Percentiles rank a stretch among this genome's conserved stretches.
These are phyloP conservation scores for Manduca sexta DNA, from an alignment of 1,140 invertebrate species.

Conservation along the genomic window DNA sequence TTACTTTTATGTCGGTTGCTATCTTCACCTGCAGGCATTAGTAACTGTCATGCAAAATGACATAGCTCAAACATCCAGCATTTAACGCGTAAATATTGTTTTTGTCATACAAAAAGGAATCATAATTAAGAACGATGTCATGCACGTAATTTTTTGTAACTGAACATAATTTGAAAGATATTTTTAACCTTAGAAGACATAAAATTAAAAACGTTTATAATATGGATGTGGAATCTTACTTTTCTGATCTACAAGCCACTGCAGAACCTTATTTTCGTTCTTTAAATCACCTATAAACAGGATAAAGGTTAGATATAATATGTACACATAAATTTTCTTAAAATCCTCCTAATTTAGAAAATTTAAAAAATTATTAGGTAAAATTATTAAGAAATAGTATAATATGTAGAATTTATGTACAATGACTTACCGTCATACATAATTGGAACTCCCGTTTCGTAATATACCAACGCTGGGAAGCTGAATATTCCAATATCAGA, in stretches of 20 bases:
- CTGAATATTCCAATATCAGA: slow-evolving; percentile 93
- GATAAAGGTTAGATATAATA: slow-evolving; percentile 28
- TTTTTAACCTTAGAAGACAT: slow-evolving; percentile 35
- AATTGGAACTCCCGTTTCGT: slow-evolving; percentile 93
- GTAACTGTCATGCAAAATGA: slow-evolving; percentile 75
- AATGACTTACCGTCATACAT: slow-evolving; percentile 91
- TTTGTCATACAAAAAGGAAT: slow-evolving; percentile 11
- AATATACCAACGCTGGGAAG: slow-evolving; percentile 92
- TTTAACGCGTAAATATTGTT: slow-evolving; percentile 54
- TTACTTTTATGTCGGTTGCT: slow-evolving; percentile 60
- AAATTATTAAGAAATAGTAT: too few relatives aligned
- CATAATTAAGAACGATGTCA: slow-evolving; percentile 64
- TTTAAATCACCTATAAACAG: slow-evolving; percentile 92
- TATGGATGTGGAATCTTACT: slow-evolving; percentile 84
- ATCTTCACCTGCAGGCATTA: slow-evolving; percentile 75
- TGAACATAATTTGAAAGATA: slow-evolving; percentile 35
- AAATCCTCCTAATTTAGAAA: neutral
- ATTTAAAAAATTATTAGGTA: neutral
- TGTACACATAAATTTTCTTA: neutral
- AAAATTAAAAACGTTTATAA: slow-evolving; percentile 46
- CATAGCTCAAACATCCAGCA: slow-evolving; percentile 70
- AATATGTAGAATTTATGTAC: neutral
- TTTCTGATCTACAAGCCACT: slow-evolving; percentile 96
- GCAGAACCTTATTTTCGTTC: slow-evolving; percentile 95
- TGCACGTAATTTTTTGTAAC: slow-evolving; percentile 54